phyloP scores from a whole-genome alignment of 2,888 invertebrate species.

The Lamproptera curius region DNA sequence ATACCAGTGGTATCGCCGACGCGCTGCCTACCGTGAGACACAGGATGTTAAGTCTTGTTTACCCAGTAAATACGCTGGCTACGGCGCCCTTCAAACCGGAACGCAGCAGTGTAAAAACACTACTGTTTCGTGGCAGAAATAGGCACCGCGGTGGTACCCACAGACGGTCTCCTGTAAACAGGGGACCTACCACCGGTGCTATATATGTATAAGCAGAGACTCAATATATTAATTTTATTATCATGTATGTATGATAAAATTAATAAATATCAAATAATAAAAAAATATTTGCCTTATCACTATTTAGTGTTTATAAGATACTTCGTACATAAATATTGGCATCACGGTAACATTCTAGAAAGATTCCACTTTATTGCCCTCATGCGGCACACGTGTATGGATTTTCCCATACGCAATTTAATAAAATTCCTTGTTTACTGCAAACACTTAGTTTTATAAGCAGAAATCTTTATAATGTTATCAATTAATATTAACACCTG shows the following conservation, averaged over 20 bases:
- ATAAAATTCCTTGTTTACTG: constrained; percentile 12
- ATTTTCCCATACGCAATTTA: constrained; percentile 11
- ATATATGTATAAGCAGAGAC: no score
- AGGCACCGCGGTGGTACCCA: no score
- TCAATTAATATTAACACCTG: no score
- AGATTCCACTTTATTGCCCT: constrained; percentile 1
- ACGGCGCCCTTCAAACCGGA: no score
- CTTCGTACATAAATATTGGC: background rate
- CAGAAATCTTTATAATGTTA: constrained; percentile 2
- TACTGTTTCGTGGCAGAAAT: no score
- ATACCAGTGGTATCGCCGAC: no score
- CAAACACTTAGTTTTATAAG: constrained; percentile 1
- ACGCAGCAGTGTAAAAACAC: no score
- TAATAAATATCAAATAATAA: background rate
- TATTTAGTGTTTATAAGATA: background rate
- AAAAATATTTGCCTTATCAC: background rate
- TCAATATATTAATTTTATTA: background rate
- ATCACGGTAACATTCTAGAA: background rate
- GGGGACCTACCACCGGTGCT: no score
- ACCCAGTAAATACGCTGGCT: no score
- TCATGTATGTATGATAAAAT: background rate
- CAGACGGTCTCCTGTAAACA: no score
- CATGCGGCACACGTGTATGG: background rate
- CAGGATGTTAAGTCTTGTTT: no score
- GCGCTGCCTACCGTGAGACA: no score